phyloP scores from a whole-genome alignment of 1,140 invertebrate species.

The Druon quercuslanigerum region DNA sequence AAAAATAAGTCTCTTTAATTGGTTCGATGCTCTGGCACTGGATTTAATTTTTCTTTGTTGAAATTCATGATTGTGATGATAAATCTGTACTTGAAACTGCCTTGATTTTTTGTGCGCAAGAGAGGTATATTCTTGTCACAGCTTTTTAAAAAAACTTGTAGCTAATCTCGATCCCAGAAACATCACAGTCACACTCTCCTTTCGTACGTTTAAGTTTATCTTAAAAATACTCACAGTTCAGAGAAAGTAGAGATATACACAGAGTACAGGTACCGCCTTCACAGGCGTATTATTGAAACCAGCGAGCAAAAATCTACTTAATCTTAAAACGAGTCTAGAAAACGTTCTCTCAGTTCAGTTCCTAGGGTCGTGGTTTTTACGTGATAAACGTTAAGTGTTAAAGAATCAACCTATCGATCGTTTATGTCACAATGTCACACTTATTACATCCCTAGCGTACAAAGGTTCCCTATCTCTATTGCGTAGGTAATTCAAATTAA shows the following conservation, averaged over 20 bases:
- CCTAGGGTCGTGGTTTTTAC: constrained; percentile 34
- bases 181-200: constrained; percentile 32
- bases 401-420: constrained; percentile 23
- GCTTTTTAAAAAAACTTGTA: constrained; percentile 33
- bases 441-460: constrained; percentile 43
- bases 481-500: constrained; percentile 55
- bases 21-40: constrained; percentile 20
- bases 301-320: constrained; percentile 57
- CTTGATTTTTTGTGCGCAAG: constrained; percentile 43
- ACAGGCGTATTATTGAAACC: constrained; percentile 51
- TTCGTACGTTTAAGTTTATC: constrained; percentile 43
- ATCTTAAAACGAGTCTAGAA: constrained; percentile 23
- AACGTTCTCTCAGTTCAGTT: constrained; percentile 35
- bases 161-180: constrained; percentile 2
- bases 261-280: constrained; percentile 65
- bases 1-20: not conserved
- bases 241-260: constrained; percentile 66
- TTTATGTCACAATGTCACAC: constrained; percentile 42
- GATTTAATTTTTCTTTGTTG: not conserved
- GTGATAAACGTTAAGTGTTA: constrained; percentile 36
- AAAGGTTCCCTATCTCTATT: constrained; percentile 38
- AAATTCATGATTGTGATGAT: not conserved
- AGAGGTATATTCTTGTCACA: constrained; percentile 33
- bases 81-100: not conserved
- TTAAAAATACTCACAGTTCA: constrained; percentile 65